Base-by-base conservation (phyloP, 2,888 invertebrate species). In the Synanthedon andrenaeformis region DNA sequence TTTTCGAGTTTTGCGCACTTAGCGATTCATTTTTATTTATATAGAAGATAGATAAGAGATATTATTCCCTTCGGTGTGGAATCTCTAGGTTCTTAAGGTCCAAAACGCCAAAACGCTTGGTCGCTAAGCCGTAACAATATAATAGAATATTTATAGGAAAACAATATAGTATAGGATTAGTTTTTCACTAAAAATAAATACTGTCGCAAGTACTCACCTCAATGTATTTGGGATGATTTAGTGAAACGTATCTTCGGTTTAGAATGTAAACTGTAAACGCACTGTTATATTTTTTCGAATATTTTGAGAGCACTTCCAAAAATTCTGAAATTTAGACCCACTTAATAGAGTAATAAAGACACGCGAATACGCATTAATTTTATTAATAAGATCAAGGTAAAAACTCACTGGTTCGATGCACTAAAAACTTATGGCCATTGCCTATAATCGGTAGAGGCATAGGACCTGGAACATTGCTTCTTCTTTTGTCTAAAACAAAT, bases 371-470 rank as follows among this genome's bases (percentile, higher is more conserved):
- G 23, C 5, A 23, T 28, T 35, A 35, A 35, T 35, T 35, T 35
- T 6, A 35, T 5, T 42, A 42, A 42, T 8, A 45, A 45, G 11
- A 13, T 13, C 13, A 45, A 45, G n/a, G 12, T 45, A 42, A 42
- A 23, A 49, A 49, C 49, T 58, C 66, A 84, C 83, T 72, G 57
- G 82, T 65, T n/a, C 89, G 79, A 53, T 68, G 64, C 54, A 77
- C 81, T n/a, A 81, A 64, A 56, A 89, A 76, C 19, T 85, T 69
- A 55, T 82, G 70, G 1, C 76, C 89, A 71, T 89, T 89, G 0
- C 90, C 90, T 10, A 90, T 51, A 2, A 90, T 11, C 0, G 90
- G 90, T 42, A 82, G 58, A 0, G 76, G 71, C 0, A 57, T 51
- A 0, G 89, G 87, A 6, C 82, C 83, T 2, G 60, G 61, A 10